Percentiles rank a stretch among this genome's conserved stretches.
These are phyloP conservation scores for Melitaea athalia DNA, from an alignment of 2,888 invertebrate species.

Conservation along the genomic window DNA sequence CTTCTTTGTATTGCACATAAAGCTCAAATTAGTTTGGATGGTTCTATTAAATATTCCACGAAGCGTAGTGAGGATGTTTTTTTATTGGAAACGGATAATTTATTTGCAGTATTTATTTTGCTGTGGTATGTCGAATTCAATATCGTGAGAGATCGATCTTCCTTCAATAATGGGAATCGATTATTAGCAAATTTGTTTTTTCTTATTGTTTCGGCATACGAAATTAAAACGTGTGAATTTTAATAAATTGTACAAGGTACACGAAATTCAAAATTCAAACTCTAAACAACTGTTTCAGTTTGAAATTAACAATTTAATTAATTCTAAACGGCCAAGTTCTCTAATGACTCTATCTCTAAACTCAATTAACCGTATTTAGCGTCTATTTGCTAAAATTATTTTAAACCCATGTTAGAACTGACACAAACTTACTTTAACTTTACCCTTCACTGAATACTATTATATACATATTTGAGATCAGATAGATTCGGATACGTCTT, in stretches of 20 bases:
- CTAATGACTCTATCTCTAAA: slow-evolving; percentile 46
- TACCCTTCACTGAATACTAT: neutral
- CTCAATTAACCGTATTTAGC: slow-evolving; percentile 54
- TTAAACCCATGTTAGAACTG: slow-evolving; percentile 61
- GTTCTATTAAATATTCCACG: slow-evolving; percentile 45
- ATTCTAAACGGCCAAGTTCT: slow-evolving; percentile 11
- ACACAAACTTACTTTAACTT: slow-evolving; percentile 38
- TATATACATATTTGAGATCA: too few relatives aligned
- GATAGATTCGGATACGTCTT: neutral
- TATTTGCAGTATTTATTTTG: slow-evolving; percentile 78
- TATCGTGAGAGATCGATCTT: slow-evolving; percentile 63
- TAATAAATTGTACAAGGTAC: too few relatives aligned
- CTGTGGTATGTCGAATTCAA: slow-evolving; percentile 66
- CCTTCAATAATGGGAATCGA: slow-evolving; percentile 45
- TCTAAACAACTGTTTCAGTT: neutral
- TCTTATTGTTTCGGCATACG: slow-evolving; percentile 33
- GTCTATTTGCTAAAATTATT: slow-evolving; percentile 65
- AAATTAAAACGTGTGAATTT: neutral
- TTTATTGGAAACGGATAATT: slow-evolving; percentile 81
- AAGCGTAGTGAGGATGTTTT: slow-evolving; percentile 67
- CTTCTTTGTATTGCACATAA: slow-evolving; percentile 42
- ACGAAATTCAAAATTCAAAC: neutral
- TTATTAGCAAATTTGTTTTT: slow-evolving; percentile 49
- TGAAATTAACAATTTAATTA: neutral
- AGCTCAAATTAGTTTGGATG: slow-evolving; percentile 43